Evolutionary conservation across 2,888 invertebrate genomes (phyloP), one percentile per base, ranked within the genome.

Genomic region (Physocephala rufipes): DNA sequence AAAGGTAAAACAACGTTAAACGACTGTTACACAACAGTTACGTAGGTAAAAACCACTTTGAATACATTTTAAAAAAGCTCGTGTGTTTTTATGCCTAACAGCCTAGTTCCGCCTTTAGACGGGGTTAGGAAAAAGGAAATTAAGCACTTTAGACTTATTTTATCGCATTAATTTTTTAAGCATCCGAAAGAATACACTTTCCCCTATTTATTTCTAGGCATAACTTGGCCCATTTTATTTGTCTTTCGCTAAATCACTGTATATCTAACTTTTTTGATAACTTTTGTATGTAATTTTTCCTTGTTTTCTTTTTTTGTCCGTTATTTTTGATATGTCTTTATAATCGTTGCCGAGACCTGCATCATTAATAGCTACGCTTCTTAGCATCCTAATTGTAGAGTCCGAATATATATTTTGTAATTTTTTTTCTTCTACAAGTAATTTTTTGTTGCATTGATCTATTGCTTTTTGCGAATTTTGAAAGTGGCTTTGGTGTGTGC

Each of bases 391-490:
- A 7, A 43, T 62, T 16, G 62, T 62, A 4, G 43, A 43, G 43
- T 62, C 62, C 4, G 62, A 62, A 62, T 16, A 15, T 19, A 62
- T 62, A n/a, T n/a, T n/a, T n/a, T n/a, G n/a, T n/a, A n/a, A n/a
- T n/a, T n/a, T n/a, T n/a, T n/a, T n/a, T n/a, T n/a, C n/a, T n/a
- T n/a, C n/a, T n/a, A n/a, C n/a, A n/a, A n/a, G n/a, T n/a, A n/a
- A n/a, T n/a, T n/a, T n/a, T n/a, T n/a, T n/a, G n/a, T n/a, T n/a
- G n/a, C n/a, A n/a, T n/a, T n/a, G n/a, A n/a, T n/a, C n/a, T n/a
- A n/a, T n/a, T n/a, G n/a, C n/a, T n/a, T n/a, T n/a, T n/a, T n/a
- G n/a, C n/a, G n/a, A n/a, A n/a, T n/a, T n/a, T n/a, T n/a, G n/a
- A n/a, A n/a, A n/a, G n/a, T 62, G 62, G n/a, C n/a, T n/a, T n/a